phyloP scores from a whole-genome alignment of 2,888 invertebrate species.

The Tipula unca region DNA sequence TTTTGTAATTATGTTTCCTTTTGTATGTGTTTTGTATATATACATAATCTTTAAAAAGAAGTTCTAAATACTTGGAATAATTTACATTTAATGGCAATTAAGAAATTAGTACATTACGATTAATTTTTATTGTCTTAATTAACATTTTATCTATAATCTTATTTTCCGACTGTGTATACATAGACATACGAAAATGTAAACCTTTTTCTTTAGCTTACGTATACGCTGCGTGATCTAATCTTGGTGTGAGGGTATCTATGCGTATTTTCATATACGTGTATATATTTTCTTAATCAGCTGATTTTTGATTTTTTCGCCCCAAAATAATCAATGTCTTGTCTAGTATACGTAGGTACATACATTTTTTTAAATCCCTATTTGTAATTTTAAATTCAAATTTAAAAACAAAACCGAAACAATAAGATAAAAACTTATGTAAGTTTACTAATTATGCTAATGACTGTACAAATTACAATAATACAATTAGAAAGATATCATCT shows the following conservation, averaged over 20 bases:
- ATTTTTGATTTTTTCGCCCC: background rate
- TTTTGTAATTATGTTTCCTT: background rate
- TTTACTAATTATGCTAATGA: background rate
- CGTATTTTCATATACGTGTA: no score
- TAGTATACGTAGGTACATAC: background rate
- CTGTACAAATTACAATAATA: background rate
- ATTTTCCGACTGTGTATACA: background rate
- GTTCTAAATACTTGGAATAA: background rate
- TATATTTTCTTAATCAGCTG: background rate
- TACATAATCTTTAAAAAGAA: background rate
- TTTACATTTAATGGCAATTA: background rate
- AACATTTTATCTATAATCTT: conserved; percentile 9
- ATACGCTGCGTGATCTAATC: background rate
- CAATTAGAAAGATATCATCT: background rate
- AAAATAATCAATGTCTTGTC: background rate
- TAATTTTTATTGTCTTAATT: background rate
- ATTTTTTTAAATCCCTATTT: background rate
- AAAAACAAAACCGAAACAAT: background rate
- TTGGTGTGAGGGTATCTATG: no score
- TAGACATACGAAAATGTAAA: background rate
- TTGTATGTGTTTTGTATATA: background rate
- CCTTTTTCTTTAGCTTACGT: background rate
- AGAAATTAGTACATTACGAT: background rate
- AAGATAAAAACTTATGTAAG: background rate
- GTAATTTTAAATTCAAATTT: background rate